Base-by-base conservation (phyloP, 2,888 invertebrate species). In the Kuschelorhynchus macadamiae region DNA sequence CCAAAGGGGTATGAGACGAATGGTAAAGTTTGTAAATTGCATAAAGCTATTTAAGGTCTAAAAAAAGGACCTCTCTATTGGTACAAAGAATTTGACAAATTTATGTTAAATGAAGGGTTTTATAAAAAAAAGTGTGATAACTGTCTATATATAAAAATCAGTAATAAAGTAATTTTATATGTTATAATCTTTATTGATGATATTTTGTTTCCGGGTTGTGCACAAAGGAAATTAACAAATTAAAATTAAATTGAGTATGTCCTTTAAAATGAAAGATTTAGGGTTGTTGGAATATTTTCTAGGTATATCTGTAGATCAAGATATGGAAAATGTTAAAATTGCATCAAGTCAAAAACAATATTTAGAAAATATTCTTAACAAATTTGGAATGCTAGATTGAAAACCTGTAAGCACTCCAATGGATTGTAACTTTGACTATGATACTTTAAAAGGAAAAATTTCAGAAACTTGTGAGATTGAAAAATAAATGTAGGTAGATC, bases 161-260 rank as follows among this genome's bases (percentile, higher is more conserved):
- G 4, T 25, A 25, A 25, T 25, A 7, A 25, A 5, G 3, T 25
- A 25, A 25, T 7, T 5, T 25, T 25, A 7, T 25, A 25, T 25
- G 25, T 25, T 3, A 3, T 42, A 3, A 42, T 42, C 20, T 74
- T 72, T 46, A 73, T 73, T 8, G 72, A 74, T 55, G 74, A 73
- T 59, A 46, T 74, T 16, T 36, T 72, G 41, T 74, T 36, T 21
- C 62, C 39, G 64, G 73, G 7, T 64, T 70, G 8, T 50, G 62
- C 47, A n/a, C 47, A 21, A 36, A 60, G 0, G 71, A 67, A 64
- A 50, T 73, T 20, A 20, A 21, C n/a, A 65, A 49, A 8, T 17
- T 73, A 11, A 74, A 74, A 47, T 33, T 12, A 8, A 55, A 18
- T 33, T 67, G 11, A 42, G 32, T 9, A 25, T 14, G 25, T 49